Evolutionary conservation across 2,888 invertebrate genomes (phyloP).

Genomic region (Dromius quadrimaculatus): DNA sequence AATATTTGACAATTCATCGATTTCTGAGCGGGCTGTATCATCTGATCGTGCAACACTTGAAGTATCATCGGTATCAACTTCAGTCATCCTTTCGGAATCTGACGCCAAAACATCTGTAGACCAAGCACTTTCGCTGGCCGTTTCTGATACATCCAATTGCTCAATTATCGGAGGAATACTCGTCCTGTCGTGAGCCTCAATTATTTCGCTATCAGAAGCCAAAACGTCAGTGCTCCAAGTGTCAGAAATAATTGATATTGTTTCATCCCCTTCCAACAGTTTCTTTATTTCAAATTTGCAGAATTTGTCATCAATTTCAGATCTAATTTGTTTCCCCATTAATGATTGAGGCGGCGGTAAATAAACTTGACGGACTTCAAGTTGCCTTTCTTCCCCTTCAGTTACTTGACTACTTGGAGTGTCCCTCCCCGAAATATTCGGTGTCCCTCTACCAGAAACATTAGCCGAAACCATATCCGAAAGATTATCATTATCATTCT

Average conservation of each 20-base stretch:
- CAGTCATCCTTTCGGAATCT: constrained; percentile 91
- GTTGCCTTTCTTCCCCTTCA: constrained; percentile 74
- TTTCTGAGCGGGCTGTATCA: constrained; percentile 76
- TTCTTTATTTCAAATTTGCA: constrained; percentile 97
- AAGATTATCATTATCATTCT: constrained; percentile 90
- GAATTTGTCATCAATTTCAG: constrained; percentile 98
- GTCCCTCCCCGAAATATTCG: constrained; percentile 96
- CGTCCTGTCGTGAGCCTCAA: constrained; percentile 80
- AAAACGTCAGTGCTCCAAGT: constrained; percentile 99
- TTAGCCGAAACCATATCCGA: constrained; percentile 98
- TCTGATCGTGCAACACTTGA: constrained; percentile 81
- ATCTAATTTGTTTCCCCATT: constrained; percentile 83
- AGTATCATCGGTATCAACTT: constrained; percentile 70
- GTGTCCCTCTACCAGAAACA: constrained; percentile 90
- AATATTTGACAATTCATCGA: constrained; percentile 64
- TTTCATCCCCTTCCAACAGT: constrained; percentile 81
- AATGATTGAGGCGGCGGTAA: constrained; percentile 67
- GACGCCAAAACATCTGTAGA: constrained; percentile 96
- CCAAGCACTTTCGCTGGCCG: constrained; percentile 97
- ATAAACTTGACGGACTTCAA: constrained; percentile 59
- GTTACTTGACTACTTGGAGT: constrained; percentile 95
- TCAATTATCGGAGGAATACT: constrained; percentile 64
- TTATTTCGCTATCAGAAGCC: constrained; percentile 95
- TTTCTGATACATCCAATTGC: constrained; percentile 84
- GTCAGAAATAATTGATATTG: constrained; percentile 96